Evolutionary conservation across 2,888 invertebrate species (phyloP).

Genomic region (Branchipolynoe longqiensis): DNA sequence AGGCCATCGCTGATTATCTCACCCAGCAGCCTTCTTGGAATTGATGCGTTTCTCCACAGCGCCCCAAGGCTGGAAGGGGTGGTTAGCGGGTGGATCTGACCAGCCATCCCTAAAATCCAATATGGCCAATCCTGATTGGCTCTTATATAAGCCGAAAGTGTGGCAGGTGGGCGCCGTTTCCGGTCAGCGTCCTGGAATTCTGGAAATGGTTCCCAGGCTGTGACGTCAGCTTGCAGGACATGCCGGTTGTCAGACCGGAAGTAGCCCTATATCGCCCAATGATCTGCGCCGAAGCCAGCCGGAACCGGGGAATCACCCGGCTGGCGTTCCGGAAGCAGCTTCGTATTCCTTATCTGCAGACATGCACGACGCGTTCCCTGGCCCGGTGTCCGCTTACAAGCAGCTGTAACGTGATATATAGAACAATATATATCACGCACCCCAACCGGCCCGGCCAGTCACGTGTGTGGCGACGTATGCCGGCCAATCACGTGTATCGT

Average conservation of each 20-base stretch:
- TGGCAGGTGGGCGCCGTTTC: slow-evolving; percentile 26
- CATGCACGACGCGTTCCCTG: too few relatives aligned
- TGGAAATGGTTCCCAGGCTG: background rate
- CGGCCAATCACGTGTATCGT: too few relatives aligned
- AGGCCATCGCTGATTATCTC: slow-evolving; percentile 27
- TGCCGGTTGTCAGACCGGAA: background rate
- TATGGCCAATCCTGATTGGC: slow-evolving; percentile 31
- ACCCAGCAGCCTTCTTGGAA: slow-evolving; percentile 44
- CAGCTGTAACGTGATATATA: too few relatives aligned
- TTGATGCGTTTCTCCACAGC: slow-evolving; percentile 1
- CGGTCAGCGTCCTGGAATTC: background rate
- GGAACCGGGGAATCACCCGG: slow-evolving; percentile 1
- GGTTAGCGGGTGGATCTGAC: slow-evolving; percentile 16
- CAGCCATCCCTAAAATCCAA: slow-evolving; percentile 27
- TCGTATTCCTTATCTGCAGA: too few relatives aligned
- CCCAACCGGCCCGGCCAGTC: too few relatives aligned
- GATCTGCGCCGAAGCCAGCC: background rate
- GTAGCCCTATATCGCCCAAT: background rate
- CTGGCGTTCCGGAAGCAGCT: slow-evolving; percentile 8
- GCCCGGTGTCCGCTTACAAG: too few relatives aligned
- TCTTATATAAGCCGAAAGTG: slow-evolving; percentile 37
- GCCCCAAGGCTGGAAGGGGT: too few relatives aligned
- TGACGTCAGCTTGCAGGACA: background rate
- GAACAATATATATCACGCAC: too few relatives aligned
- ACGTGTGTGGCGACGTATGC: too few relatives aligned